Evolutionary conservation across 2,113 vertebrate genomes (phyloP).

Genomic region (Lagopus leucura): DNA sequence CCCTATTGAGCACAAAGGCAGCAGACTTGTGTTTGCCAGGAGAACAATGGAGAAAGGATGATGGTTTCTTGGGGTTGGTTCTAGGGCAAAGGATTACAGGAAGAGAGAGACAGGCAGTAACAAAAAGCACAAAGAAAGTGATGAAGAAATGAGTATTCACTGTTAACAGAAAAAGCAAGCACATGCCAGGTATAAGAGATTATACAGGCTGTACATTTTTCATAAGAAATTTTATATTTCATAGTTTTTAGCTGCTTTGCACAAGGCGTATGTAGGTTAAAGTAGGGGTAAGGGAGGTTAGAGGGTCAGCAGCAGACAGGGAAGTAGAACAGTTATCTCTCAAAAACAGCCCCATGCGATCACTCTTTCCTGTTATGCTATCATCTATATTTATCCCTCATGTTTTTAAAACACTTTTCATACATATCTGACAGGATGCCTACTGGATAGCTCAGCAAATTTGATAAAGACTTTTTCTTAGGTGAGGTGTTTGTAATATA

Average conservation of each 20-base stretch:
- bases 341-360: neutral
- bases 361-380: neutral
- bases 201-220: neutral
- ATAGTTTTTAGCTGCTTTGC: neutral
- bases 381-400: neutral
- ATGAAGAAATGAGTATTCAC: neutral
- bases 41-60: neutral
- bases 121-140: neutral
- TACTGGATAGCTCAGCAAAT: neutral
- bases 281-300: neutral
- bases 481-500: neutral
- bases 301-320: neutral
- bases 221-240: neutral
- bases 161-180: neutral
- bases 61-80: neutral
- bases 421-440: neutral
- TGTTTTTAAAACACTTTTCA: neutral
- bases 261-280: neutral
- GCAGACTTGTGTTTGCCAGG: accelerated
- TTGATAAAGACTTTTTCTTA: neutral
- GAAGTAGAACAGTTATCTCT: neutral
- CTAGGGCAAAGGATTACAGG: neutral
- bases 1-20: neutral
- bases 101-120: neutral
- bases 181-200: neutral